Conservation (phyloP, 64 coral and sea anemone species). For the Porites lutea region DNA sequence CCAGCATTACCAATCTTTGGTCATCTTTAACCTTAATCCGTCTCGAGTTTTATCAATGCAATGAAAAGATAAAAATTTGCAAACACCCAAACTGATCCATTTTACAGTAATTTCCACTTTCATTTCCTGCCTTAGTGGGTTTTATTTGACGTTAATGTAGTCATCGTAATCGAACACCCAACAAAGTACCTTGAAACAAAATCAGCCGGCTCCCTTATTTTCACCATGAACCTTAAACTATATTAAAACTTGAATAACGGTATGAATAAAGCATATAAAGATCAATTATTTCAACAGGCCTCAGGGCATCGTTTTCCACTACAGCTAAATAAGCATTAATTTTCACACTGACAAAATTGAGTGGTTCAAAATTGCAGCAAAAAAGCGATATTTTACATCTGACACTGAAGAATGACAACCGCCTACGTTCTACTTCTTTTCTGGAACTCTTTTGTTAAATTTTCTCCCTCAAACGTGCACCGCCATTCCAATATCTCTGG, state of each 20-base stretch:
- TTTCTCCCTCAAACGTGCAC: not conserved
- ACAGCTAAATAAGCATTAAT: too few species aligned
- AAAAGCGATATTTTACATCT: not conserved
- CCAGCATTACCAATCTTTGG: too few species aligned
- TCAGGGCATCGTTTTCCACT: too few species aligned
- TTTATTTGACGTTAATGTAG: not conserved
- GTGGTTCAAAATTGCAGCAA: not conserved
- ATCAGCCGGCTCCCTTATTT: not conserved
- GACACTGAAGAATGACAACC: not conserved
- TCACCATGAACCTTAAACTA: too few species aligned
- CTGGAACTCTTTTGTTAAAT: not conserved
- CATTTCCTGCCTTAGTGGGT: slow-evolving; percentile 1
- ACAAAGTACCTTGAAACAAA: not conserved
- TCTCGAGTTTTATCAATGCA: too few species aligned
- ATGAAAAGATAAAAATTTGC: too few species aligned
- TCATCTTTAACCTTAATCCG: too few species aligned
- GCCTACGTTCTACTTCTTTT: not conserved
- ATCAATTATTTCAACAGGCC: not conserved
- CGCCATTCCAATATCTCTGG: not conserved
- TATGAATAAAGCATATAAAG: not conserved
- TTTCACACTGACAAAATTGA: too few species aligned
- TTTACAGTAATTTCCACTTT: not conserved
- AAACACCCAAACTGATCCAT: not conserved
- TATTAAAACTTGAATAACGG: too few species aligned
- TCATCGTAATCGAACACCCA: not conserved